A percentile compares a stretch with the other conserved stretches of the same genome.
phyloP scores from a whole-genome alignment of 1,140 invertebrate genomes.

The Cryptotermes secundus region DNA sequence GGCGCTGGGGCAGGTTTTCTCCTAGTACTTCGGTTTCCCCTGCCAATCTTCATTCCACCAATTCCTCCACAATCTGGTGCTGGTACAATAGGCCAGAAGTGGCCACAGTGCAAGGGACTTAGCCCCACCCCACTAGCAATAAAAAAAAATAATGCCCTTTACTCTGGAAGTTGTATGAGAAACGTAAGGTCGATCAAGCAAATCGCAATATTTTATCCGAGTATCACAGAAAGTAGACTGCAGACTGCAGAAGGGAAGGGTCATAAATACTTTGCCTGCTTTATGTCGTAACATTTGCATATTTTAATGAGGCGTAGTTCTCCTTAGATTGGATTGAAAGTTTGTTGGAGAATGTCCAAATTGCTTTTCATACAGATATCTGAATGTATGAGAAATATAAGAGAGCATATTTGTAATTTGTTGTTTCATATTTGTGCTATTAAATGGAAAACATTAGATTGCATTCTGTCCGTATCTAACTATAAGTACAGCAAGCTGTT shows the following conservation, averaged over 20 bases:
- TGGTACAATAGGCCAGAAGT: no score
- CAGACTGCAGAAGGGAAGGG: not conserved
- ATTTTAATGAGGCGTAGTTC: constrained; percentile 25
- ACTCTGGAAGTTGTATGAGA: no score
- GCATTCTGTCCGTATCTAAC: not conserved
- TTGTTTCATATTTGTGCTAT: not conserved
- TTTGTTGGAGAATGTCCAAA: not conserved
- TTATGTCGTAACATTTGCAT: constrained; percentile 20
- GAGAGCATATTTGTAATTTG: not conserved
- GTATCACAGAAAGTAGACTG: not conserved
- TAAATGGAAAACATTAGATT: not conserved
- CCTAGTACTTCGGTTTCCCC: no score
- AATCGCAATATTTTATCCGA: not conserved
- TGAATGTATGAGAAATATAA: not conserved
- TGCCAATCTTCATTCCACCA: no score
- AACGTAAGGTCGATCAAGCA: no score
- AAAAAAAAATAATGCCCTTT: no score
- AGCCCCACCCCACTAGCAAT: no score
- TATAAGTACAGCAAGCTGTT: not conserved
- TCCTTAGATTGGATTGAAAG: constrained; percentile 26
- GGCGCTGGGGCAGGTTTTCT: no score
- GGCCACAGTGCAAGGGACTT: no score
- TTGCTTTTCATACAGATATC: not conserved
- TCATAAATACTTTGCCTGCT: not conserved
- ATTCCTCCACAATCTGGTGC: no score